Evolutionary conservation across 2,797 vertebrate genomes (phyloP), one percentile per base, ranked within the genome.

Genomic region (Carapus acus): DNA sequence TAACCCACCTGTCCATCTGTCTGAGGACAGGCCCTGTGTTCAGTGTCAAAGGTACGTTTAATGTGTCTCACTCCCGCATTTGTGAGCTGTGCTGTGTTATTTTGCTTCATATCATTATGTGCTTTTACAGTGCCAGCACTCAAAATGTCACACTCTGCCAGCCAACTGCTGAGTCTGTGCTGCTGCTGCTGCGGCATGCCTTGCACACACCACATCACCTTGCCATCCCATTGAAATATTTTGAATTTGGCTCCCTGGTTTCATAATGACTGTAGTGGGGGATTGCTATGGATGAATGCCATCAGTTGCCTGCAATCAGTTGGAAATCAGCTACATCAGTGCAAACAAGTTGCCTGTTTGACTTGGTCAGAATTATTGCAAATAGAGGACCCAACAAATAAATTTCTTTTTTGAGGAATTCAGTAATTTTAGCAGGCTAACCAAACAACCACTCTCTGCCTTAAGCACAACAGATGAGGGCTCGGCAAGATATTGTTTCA

Each of bases 31-130:
- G 70, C 56, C 67, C 74, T 61, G 69, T 76, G 63, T 65, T 74
- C 72, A 68, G 54, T 75, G 78, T 76, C 62, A 82, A 82, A 88
- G 85, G 86, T 85, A 85, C 47, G 85, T 86, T 85, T 49, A 43
- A 66, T 80, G 78, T 84, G 71, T 78, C 72, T 45, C 55, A 58
- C 63, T 69, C 69, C 77, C 73, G 67, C 74, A 62, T 81, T 51
- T 47, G 63, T 77, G 69, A 70, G 63, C 31, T 50, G 64, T 80
- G 69, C 63, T 67, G 62, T 76, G 58, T 73, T 69, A 62, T 68
- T 73, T 70, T 46, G n/a, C 58, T 58, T 69, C 49, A 66, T 69
- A 63, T 81, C 62, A 67, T 76, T 34, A 59, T 63, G 43, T 73
- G 62, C 57, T 68, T 74, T 73, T 54, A 54, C 40, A 62, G 49